These are phyloP conservation scores for Propithecus coquereli DNA, from an alignment of 2,113 vertebrate genomes.

Conservation along the genomic window DNA sequence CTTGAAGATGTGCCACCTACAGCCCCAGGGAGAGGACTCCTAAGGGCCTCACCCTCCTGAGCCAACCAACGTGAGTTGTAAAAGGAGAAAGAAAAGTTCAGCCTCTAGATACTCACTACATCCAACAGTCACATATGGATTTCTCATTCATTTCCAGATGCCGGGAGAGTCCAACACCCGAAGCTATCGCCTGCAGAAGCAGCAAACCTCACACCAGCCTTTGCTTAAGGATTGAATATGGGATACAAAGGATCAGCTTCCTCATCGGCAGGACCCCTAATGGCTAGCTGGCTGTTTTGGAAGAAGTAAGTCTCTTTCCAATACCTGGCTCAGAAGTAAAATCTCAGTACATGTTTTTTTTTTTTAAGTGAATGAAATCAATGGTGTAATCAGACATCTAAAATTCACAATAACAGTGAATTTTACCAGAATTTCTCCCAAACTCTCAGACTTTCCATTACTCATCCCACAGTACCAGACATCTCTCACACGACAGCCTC, in stretches of 20 bases:
- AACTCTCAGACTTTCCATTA: neutral
- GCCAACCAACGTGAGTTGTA: neutral
- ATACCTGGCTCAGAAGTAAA: neutral
- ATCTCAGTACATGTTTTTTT: neutral
- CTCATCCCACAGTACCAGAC: neutral
- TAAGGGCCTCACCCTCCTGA: neutral
- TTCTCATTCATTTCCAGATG: neutral
- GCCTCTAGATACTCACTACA: neutral
- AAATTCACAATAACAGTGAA: neutral
- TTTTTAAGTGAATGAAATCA: neutral
- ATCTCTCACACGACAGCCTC: neutral
- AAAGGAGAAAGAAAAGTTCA: neutral
- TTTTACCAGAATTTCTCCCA: neutral
- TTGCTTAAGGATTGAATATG: neutral
- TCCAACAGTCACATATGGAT: neutral
- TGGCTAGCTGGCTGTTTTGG: neutral
- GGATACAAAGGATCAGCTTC: neutral
- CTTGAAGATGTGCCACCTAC: neutral
- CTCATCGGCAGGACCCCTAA: neutral
- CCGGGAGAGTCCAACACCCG: neutral
- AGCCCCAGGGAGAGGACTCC: neutral
- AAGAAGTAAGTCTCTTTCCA: neutral
- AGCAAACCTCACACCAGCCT: neutral
- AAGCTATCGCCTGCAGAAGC: neutral
- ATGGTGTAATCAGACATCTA: neutral